A percentile compares a stretch with the other conserved stretches of the same genome.
These are phyloP conservation scores for Pheosia tremula DNA, from an alignment of 2,888 invertebrate genomes.

Conservation along the genomic window DNA sequence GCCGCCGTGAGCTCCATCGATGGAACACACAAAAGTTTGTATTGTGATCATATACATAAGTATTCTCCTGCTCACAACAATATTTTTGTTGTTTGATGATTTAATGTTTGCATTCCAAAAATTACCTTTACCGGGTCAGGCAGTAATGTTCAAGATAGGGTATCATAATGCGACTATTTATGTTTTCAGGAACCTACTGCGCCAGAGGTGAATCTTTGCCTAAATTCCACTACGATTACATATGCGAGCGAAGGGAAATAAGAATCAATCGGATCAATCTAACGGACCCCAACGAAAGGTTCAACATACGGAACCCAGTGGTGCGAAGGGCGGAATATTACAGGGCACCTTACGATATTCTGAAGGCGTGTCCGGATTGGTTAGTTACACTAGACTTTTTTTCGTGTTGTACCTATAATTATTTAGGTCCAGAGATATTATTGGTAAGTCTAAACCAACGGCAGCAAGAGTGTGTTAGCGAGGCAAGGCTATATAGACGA, in stretches of 20 bases:
- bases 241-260: constrained; percentile 72
- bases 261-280: constrained; percentile 74
- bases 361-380: constrained; percentile 80
- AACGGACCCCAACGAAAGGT: constrained; percentile 75
- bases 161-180: no score
- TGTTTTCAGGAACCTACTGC: constrained; percentile 65
- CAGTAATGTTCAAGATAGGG: no score
- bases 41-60: not conserved
- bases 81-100: no score
- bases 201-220: constrained; percentile 70
- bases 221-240: constrained; percentile 79
- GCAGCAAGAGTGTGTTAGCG: no score
- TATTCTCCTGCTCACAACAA: not conserved
- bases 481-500: no score
- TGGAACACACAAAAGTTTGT: constrained; percentile 72
- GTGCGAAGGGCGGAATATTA: constrained; percentile 77
- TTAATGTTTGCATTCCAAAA: no score
- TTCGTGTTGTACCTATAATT: not conserved
- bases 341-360: constrained; percentile 72
- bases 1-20: constrained; percentile 70
- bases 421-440: no score
- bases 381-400: constrained; percentile 35
- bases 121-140: no score
- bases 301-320: constrained; percentile 71
- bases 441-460: no score